Conservation (phyloP, 2,113 vertebrate species). For the Erythrolamprus reginae region DNA sequence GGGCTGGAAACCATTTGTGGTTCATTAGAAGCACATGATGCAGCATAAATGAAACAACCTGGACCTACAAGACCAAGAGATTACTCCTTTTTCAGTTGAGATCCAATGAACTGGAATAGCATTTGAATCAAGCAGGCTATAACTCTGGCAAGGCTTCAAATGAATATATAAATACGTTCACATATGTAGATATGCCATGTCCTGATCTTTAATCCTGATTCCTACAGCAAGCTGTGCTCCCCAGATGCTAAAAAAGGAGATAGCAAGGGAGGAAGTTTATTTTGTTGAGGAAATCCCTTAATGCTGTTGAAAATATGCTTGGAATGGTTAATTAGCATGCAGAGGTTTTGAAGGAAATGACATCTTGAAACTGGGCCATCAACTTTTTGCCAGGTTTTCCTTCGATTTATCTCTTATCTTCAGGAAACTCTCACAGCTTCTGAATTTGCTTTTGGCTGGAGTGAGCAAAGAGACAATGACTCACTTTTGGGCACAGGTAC, state of each 20-base stretch:
- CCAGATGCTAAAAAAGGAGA: slow-evolving; percentile 64
- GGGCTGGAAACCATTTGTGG: slow-evolving; percentile 61
- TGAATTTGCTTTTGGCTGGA: slow-evolving; percentile 63
- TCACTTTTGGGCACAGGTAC: slow-evolving; percentile 64
- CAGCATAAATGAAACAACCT: slow-evolving; percentile 66
- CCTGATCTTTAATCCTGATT: slow-evolving; percentile 23
- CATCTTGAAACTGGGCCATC: slow-evolving; percentile 53
- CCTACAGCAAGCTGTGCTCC: slow-evolving; percentile 27
- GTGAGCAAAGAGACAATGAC: slow-evolving; percentile 67
- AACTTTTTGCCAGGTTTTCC: slow-evolving; percentile 66
- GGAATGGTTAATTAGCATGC: slow-evolving; percentile 73
- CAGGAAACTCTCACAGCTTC: slow-evolving; percentile 79
- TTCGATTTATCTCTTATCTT: slow-evolving; percentile 75
- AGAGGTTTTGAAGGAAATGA: slow-evolving; percentile 66
- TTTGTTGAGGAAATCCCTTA: slow-evolving; percentile 80
- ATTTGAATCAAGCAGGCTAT: slow-evolving; percentile 51
- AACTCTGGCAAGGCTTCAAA: slow-evolving; percentile 58
- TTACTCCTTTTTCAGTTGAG: slow-evolving; percentile 53
- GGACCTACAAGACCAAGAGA: slow-evolving; percentile 51
- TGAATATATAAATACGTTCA: slow-evolving; percentile 10
- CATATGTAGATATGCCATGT: background rate
- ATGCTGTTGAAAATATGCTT: slow-evolving; percentile 70
- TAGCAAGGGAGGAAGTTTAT: slow-evolving; percentile 72
- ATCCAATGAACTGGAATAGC: slow-evolving; percentile 56
- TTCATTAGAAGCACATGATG: slow-evolving; percentile 63